phyloP scores from a whole-genome alignment of 2,888 invertebrate genomes.

The Heliconius cydno region DNA sequence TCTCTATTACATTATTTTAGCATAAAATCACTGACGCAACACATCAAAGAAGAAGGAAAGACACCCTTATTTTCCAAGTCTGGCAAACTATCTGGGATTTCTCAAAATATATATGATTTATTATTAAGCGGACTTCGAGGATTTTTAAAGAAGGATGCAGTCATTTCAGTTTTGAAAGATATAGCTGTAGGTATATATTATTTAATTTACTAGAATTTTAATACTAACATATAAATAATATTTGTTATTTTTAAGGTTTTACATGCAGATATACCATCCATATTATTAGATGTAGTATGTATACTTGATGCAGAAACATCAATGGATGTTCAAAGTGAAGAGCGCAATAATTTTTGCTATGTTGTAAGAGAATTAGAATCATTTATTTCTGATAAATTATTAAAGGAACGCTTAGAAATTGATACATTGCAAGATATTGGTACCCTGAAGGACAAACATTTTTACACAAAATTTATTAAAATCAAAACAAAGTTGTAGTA shows the following conservation, averaged over 20 bases:
- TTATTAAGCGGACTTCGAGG: constrained; percentile 91
- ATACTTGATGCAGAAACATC: constrained; percentile 93
- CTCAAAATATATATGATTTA: constrained; percentile 90
- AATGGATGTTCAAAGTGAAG: constrained; percentile 87
- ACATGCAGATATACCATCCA: constrained; percentile 91
- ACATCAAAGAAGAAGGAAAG: constrained; percentile 85
- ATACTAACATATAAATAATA: neutral
- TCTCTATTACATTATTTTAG: constrained; percentile 71
- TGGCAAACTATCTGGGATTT: constrained; percentile 86
- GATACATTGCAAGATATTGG: constrained; percentile 96
- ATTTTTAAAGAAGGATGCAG: constrained; percentile 89
- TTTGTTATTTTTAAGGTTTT: constrained; percentile 81
- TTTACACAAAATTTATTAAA: constrained; percentile 97
- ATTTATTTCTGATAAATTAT: constrained; percentile 92
- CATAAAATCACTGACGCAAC: constrained; percentile 85
- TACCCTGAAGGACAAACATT: constrained; percentile 93
- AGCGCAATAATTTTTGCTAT: constrained; percentile 89
- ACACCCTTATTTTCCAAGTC: constrained; percentile 86
- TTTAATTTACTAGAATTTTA: neutral
- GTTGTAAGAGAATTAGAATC: constrained; percentile 92
- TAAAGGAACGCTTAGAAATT: constrained; percentile 96
- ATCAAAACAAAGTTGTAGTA: constrained; percentile 99
- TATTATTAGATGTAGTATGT: constrained; percentile 92
- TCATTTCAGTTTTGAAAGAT: constrained; percentile 88
- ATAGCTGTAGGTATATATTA: constrained; percentile 86